Evolutionary conservation across 2,113 vertebrate genomes (phyloP).

Genomic region (Chitala chitala): DNA sequence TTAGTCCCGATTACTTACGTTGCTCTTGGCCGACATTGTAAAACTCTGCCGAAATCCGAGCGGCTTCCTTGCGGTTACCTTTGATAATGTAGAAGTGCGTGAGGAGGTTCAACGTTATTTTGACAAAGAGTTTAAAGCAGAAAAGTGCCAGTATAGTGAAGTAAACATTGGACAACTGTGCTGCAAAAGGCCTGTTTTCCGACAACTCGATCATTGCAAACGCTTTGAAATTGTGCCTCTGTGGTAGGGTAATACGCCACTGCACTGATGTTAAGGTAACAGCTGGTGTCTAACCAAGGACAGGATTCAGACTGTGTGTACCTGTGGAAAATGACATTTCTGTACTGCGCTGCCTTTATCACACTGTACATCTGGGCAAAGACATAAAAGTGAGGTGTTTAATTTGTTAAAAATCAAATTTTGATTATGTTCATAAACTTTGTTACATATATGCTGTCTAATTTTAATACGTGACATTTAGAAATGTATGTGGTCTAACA

Average conservation of each 20-base stretch:
- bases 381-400: too few species aligned
- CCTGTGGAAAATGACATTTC: not conserved
- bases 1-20: constrained; percentile 62
- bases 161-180: constrained; percentile 89
- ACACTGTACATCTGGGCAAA: not conserved
- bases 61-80: constrained; percentile 91
- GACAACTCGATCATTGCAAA: constrained; percentile 72
- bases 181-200: constrained; percentile 77
- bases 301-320: not conserved
- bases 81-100: constrained; percentile 94
- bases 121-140: constrained; percentile 95
- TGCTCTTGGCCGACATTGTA: constrained; percentile 82
- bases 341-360: not conserved
- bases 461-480: too few species aligned
- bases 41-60: constrained; percentile 91
- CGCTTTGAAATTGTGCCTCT: too few species aligned
- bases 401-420: too few species aligned
- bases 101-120: constrained; percentile 90
- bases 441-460: too few species aligned
- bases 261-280: constrained; percentile 45
- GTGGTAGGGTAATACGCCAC: constrained; percentile 67
- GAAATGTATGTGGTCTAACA: too few species aligned
- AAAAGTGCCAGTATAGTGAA: constrained; percentile 93
- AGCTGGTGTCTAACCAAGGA: not conserved
- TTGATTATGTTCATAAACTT: too few species aligned